Base-by-base conservation (phyloP, 1,140 invertebrate genomes). In the Drosophila orena region DNA sequence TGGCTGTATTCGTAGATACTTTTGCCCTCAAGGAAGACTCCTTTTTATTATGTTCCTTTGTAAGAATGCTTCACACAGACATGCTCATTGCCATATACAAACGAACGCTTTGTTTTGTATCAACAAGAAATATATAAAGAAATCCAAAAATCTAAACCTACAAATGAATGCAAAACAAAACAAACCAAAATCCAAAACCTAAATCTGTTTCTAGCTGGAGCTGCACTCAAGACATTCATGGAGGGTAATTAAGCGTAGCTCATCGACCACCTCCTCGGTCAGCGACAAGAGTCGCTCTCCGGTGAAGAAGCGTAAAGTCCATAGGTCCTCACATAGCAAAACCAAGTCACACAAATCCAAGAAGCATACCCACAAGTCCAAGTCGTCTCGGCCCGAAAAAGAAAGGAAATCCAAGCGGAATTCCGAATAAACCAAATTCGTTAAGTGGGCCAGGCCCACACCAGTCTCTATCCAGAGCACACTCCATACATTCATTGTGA, bases 151-250 rank as follows among this genome's bases (percentile, higher is more conserved):
- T 17, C n/a, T 0, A 35, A 38, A 38, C 37, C 14, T 4, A 34
- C 34, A 50, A 52, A 52, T 17, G 49, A 52, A 52, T 52, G 30
- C 49, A 52, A 52, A 52, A 35, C 8, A 44, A 44, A 44, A 11
- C 10, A 64, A 70, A 66, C 70, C 62, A 58, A 62, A 70, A 66
- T 71, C 62, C 54, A 62, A 73, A 52, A 78, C 62, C 80, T 77
- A 83, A 89, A 86, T 86, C 79, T 88, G 76, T 89, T 89, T 89
- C 84, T 89, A 89, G 84, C 84, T 89, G 84, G 84, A 89, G 52
- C 76, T 60, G 69, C 77, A 68, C 60, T 79, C 79, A 89, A 89
- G 66, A 66, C 79, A 30, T 89, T 34, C 49, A 89, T 84, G 85
- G 84, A 89, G 65, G 77, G 79, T 50, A 83, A 89, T 64, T 88